These are phyloP conservation scores for Trachelus stipa DNA, from an alignment of 2,888 invertebrate species.

Conservation along the genomic window DNA sequence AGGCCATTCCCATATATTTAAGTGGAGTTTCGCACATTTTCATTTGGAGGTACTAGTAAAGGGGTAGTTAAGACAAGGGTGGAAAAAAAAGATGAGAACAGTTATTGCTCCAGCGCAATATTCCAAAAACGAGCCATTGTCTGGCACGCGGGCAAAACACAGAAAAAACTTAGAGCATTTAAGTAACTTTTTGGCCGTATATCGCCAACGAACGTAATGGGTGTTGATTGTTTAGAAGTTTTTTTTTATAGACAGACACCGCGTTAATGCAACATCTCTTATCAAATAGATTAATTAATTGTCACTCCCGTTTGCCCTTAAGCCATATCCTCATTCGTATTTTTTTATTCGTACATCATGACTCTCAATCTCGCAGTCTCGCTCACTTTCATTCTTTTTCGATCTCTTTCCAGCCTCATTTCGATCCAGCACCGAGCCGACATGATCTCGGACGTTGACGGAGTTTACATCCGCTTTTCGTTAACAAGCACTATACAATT, in stretches of 20 bases:
- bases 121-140: neutral
- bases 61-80: neutral
- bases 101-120: neutral
- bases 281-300: neutral
- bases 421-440: neutral
- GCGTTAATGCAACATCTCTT: neutral
- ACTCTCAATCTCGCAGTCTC: neutral
- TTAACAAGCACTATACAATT: slow-evolving; percentile 53
- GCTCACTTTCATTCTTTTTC: neutral
- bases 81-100: neutral
- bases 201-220: slow-evolving; percentile 31
- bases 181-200: slow-evolving; percentile 58
- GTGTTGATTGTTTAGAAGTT: slow-evolving; percentile 43
- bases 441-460: neutral
- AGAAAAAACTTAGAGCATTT: slow-evolving; percentile 27
- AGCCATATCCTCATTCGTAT: neutral
- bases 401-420: neutral
- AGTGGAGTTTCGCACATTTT: neutral
- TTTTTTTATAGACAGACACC: neutral
- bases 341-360: neutral
- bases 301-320: neutral
- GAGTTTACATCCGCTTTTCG: slow-evolving; percentile 29
- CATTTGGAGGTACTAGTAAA: neutral
- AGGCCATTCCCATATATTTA: neutral
- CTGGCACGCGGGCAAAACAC: neutral